phyloP scores from a whole-genome alignment of 1,140 invertebrate species.

The Zophobas atratus region DNA sequence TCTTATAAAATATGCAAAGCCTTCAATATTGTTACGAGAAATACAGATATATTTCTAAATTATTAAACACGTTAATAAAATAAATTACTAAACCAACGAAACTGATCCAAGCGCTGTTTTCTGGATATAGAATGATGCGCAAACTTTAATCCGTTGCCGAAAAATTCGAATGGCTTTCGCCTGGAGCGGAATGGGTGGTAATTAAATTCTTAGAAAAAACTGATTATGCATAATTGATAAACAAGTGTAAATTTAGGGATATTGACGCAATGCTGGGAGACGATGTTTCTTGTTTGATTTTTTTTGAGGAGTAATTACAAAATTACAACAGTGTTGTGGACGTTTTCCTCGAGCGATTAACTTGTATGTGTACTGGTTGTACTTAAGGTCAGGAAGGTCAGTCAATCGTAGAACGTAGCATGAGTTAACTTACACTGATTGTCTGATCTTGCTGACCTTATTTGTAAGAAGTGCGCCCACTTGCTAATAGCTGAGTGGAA shows the following conservation, averaged over 20 bases:
- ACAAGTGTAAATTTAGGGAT: not conserved
- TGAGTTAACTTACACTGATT: conserved; percentile 26
- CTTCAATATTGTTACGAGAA: too few species aligned
- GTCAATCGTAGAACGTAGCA: conserved; percentile 39
- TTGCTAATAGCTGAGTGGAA: conserved; percentile 5
- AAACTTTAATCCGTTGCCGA: too few species aligned
- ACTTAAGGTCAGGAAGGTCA: conserved; percentile 24
- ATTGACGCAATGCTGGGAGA: not conserved
- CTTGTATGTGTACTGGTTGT: conserved; percentile 21
- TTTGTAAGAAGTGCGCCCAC: conserved; percentile 39
- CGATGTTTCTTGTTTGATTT: not conserved
- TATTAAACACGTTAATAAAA: too few species aligned
- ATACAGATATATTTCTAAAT: too few species aligned
- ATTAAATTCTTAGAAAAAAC: not conserved
- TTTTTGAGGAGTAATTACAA: not conserved
- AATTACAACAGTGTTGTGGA: not conserved
- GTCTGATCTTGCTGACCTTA: conserved; percentile 27
- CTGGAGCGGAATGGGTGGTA: not conserved
- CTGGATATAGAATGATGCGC: too few species aligned
- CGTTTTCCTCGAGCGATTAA: conserved; percentile 9
- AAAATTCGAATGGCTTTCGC: not conserved
- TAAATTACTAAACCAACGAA: too few species aligned
- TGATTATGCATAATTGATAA: conserved; percentile 8
- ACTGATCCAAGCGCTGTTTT: too few species aligned
- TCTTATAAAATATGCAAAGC: too few species aligned